These are phyloP conservation scores for Drosophila ogumai DNA, from an alignment of 1,140 invertebrate genomes.

Conservation along the genomic window DNA sequence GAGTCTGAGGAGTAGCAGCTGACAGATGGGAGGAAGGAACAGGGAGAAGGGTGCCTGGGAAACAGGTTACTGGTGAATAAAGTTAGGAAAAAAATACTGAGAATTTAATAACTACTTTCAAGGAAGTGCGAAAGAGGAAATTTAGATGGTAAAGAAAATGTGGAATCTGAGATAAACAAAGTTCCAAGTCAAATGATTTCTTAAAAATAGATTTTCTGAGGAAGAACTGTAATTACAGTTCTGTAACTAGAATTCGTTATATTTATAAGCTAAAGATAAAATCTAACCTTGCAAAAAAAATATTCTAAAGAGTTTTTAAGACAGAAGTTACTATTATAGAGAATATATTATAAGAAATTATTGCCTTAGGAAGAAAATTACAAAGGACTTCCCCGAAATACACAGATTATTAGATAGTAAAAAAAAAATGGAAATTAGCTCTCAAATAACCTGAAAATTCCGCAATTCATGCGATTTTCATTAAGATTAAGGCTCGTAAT, in stretches of 20 bases:
- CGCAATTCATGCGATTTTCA: slow-evolving; percentile 17
- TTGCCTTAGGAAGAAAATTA: neutral
- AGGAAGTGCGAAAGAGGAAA: slow-evolving; percentile 26
- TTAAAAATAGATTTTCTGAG: neutral
- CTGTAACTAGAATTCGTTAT: neutral
- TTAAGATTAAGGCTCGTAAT: slow-evolving; percentile 31
- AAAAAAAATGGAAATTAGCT: slow-evolving; percentile 3
- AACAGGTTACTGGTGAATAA: slow-evolving; percentile 38
- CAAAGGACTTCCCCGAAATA: neutral
- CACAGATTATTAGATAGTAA: neutral
- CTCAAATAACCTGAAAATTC: neutral
- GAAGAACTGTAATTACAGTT: neutral
- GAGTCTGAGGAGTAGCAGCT: neutral
- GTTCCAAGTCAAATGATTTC: neutral
- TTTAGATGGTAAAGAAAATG: neutral
- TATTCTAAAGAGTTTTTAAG: neutral
- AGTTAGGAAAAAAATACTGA: neutral
- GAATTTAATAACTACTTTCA: slow-evolving; percentile 19
- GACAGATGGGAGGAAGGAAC: slow-evolving; percentile 12
- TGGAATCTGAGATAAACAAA: no score
- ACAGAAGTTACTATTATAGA: neutral
- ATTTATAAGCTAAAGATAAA: neutral
- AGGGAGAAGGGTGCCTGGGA: slow-evolving; percentile 35
- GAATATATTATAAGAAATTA: neutral
- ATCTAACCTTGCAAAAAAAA: neutral